phyloP scores from a whole-genome alignment of 2,113 vertebrate genomes.

The Chloroceryle aenea region DNA sequence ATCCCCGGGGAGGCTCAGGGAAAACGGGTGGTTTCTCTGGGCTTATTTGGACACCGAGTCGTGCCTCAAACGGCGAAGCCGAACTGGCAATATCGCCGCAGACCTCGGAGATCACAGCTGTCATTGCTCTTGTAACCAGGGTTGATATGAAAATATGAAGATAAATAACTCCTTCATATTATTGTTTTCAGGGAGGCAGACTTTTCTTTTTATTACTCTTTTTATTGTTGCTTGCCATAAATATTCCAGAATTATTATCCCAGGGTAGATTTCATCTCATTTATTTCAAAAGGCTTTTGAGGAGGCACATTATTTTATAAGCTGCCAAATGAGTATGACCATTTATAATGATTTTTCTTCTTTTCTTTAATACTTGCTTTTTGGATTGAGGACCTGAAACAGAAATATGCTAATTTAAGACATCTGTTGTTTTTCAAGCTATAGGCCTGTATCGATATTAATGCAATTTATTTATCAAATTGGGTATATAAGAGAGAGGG shows the following conservation, averaged over 20 bases:
- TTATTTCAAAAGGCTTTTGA: slow-evolving; percentile 62
- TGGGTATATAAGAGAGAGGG: background rate
- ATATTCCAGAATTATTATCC: slow-evolving; percentile 65
- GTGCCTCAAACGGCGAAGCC: background rate
- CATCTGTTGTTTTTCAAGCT: slow-evolving; percentile 70
- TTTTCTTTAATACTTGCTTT: slow-evolving; percentile 60
- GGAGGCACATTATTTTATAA: slow-evolving; percentile 54
- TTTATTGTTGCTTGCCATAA: slow-evolving; percentile 64
- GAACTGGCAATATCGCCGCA: background rate
- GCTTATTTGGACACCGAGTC: background rate
- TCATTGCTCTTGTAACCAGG: slow-evolving; percentile 26
- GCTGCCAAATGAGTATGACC: slow-evolving; percentile 63
- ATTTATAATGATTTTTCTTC: slow-evolving; percentile 55
- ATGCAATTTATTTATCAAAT: background rate
- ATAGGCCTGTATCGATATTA: slow-evolving; percentile 18
- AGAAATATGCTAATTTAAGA: slow-evolving; percentile 69
- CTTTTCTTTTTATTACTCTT: slow-evolving; percentile 66
- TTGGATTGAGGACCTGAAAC: slow-evolving; percentile 62
- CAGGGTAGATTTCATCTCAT: slow-evolving; percentile 60
- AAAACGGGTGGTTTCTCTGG: background rate
- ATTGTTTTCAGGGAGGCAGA: slow-evolving; percentile 54
- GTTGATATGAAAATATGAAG: slow-evolving; percentile 36
- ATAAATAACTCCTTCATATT: slow-evolving; percentile 64
- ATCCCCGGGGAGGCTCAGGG: background rate
- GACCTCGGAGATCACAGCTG: slow-evolving; percentile 20